A percentile compares a stretch with the other conserved stretches of the same genome.
Conservation (phyloP, 2,797 vertebrate genomes). For the Monodelphis domestica region DNA sequence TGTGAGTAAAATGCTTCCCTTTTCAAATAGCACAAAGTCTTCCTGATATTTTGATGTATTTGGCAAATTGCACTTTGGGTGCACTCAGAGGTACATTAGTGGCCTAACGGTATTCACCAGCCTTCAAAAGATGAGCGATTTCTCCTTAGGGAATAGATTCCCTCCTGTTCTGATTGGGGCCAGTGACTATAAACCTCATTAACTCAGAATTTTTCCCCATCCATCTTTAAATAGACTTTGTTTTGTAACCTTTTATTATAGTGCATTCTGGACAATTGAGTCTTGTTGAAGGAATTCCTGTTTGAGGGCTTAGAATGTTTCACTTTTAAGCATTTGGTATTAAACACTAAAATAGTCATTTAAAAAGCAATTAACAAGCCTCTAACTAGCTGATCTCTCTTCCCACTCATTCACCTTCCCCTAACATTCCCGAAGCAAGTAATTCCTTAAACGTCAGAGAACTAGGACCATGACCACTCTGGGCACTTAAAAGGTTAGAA, state of each 20-base stretch:
- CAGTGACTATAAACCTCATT: conserved; percentile 71
- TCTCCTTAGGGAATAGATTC: conserved; percentile 60
- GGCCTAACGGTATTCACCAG: conserved; percentile 30
- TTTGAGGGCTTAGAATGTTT: conserved; percentile 73
- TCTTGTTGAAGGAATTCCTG: conserved; percentile 69
- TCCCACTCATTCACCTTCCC: conserved; percentile 31
- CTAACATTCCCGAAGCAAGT: conserved; percentile 37
- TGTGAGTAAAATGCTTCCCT: not conserved
- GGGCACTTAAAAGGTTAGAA: not conserved
- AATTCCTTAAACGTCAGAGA: not conserved
- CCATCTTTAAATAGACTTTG: conserved; percentile 70
- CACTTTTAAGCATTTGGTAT: conserved; percentile 72
- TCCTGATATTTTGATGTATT: not conserved
- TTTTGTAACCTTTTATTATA: conserved; percentile 70
- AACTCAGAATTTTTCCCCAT: conserved; percentile 65
- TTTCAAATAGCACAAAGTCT: not conserved
- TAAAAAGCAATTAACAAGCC: conserved; percentile 60
- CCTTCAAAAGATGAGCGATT: conserved; percentile 28
- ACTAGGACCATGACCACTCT: not conserved
- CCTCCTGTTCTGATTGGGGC: conserved; percentile 45
- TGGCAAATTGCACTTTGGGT: not conserved
- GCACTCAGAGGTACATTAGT: not conserved
- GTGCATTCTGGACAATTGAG: conserved; percentile 70
- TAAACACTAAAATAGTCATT: conserved; percentile 73
- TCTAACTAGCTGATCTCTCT: conserved; percentile 38